Evolutionary conservation across 2,888 invertebrate species (phyloP), one percentile per base, ranked within the genome.

Genomic region (Thera britannica): DNA sequence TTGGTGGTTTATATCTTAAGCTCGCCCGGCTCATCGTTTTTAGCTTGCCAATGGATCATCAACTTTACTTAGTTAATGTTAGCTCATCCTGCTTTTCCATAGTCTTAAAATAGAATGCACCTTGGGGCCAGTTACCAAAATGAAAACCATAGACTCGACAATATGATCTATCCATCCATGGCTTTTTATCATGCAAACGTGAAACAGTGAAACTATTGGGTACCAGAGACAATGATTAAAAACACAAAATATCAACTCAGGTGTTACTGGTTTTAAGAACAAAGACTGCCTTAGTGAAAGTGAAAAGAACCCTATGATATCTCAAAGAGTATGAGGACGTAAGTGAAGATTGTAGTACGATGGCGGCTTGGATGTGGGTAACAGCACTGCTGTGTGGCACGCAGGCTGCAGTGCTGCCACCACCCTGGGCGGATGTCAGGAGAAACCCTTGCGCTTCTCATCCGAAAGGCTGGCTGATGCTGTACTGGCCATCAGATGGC

Each of bases 381-480:
- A 88, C 87, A 2, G 88, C 87, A 54, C 73, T 92, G 79, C 72
- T 93, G 51, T 92, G 88, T 65, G 93, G 92, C n/a, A 87, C 90
- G 54, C 94, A 94, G 11, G 96, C 96, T 0, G 92, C 87, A 46
- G 96, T 97, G 71, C 94, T 97, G 76, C 96, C 97, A 48, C 98
- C 98, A 0, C 97, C 97, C 8, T 98, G 98, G 98, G 97, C 97
- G 61, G 96, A 98, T 84, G 96, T 97, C 0, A 94, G 95, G 72
- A 94, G 95, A 78, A 98, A 98, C 87, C 98, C 98, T 0, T 98
- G 98, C 78, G 97, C 97, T 3, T 92, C 95, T 2, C 95, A 96
- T 84, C 96, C 97, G 0, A 95, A 96, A 71, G 97, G 97, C 58
- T 98, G 98, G 98, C 97, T 97, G 80, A 94, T 97, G 83, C 94